phyloP scores from a whole-genome alignment of 2,797 vertebrate species.

The Cirrhinus molitorella region DNA sequence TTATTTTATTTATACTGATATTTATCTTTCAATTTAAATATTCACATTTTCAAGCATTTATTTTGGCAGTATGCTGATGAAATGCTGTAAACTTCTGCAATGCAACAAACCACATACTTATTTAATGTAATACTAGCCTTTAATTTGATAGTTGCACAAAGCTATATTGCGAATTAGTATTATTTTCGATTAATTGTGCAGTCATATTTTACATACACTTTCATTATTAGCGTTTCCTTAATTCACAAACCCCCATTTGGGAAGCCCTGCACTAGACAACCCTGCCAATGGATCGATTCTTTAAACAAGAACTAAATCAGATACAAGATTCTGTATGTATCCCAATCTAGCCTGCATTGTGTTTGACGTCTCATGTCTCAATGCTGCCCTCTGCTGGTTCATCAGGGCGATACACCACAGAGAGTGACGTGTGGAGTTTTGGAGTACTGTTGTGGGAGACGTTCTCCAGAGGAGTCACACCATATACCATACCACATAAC shows the following conservation, averaged over 20 bases:
- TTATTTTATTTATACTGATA: too few species aligned
- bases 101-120: background rate
- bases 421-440: slow-evolving; percentile 97
- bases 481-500: slow-evolving; percentile 78
- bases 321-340: background rate
- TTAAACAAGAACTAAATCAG: background rate
- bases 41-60: background rate
- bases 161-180: background rate
- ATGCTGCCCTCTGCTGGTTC: slow-evolving; percentile 74
- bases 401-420: slow-evolving; percentile 90
- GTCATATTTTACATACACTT: background rate
- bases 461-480: slow-evolving; percentile 89
- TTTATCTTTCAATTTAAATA: too few species aligned
- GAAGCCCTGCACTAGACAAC: background rate
- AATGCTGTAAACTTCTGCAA: background rate
- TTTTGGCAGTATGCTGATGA: background rate
- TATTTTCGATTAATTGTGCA: background rate
- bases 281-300: background rate
- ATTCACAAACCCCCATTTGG: background rate
- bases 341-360: background rate
- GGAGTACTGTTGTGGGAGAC: slow-evolving; percentile 95
- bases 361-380: slow-evolving; percentile 41
- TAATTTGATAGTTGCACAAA: background rate
- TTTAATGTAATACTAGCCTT: background rate
- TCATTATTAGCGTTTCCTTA: background rate